Base-by-base conservation (phyloP, 2,888 invertebrate genomes). In the Zygothrica quintamaculata region DNA sequence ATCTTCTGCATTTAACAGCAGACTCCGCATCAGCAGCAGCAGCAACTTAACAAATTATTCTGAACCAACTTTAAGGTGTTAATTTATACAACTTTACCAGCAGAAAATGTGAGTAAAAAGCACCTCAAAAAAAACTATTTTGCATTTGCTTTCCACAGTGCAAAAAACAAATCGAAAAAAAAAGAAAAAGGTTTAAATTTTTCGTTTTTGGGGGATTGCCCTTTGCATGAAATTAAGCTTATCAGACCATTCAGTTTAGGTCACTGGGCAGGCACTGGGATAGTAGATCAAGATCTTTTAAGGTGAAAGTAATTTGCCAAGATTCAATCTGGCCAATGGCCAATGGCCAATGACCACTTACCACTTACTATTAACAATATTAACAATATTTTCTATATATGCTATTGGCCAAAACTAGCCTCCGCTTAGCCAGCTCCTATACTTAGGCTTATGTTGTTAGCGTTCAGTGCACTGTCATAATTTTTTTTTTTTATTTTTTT, bases 231-330 rank as follows among this genome's bases (percentile, higher is more conserved):
- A 78, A 62, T 70, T 65, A 71, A 78, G 71, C 70, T 86, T 76
- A 85, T 86, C 71, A 85, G 85, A 87, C 88, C 85, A 86, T 76
- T 86, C 69, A 68, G 87, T 84, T 84, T 78, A 87, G 85, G 88
- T 84, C 88, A 87, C 72, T 81, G 87, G 87, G 70, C 84, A 81
- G 58, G 47, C 66, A 47, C 50, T 46, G 15, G 37, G 53, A 36
- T 37, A n/a, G n/a, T 37, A 50, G 47, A 72, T 61, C 51, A 42
- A 65, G 56, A 56, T 64, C 59, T 46, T 34, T 65, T 56, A 18
- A 56, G 74, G 86, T 80, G 86, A 81, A 81, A 81, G 80, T 81
- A 81, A 81, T 79, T 75, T 79, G 70, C 52, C 72, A n/a, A 55
- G 36, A 16, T 43, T 16, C 42, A 62, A 55, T 8, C 12, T 39